A percentile compares a stretch with the other conserved stretches of the same genome.
These are phyloP conservation scores for Calcarius lapponicus DNA, from an alignment of 2,797 vertebrate genomes.

Conservation along the genomic window DNA sequence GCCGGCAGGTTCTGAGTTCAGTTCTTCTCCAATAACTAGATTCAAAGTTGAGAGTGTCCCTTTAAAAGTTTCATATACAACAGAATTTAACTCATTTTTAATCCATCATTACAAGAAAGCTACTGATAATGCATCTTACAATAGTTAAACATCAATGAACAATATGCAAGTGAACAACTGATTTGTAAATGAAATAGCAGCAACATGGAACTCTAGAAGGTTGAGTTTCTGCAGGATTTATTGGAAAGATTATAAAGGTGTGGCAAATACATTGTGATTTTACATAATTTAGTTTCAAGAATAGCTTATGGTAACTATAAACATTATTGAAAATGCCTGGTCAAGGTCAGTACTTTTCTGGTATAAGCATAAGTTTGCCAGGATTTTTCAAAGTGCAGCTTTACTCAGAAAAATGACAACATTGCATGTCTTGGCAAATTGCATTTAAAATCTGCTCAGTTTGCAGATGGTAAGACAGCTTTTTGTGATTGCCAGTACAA, in stretches of 20 bases:
- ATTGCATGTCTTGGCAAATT: conserved; percentile 8
- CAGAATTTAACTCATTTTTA: neutral
- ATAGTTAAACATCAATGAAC: neutral
- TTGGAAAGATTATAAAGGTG: conserved; percentile 72
- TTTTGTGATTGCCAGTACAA: conserved; percentile 4
- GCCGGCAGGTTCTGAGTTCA: neutral
- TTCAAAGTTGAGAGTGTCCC: conserved; percentile 20
- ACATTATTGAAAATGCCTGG: conserved; percentile 68
- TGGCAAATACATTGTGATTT: conserved; percentile 72
- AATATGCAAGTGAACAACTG: neutral
- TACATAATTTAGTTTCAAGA: conserved; percentile 65
- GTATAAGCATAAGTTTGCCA: conserved; percentile 53
- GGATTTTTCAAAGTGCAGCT: conserved; percentile 54
- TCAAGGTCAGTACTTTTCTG: conserved; percentile 47
- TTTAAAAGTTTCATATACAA: neutral
- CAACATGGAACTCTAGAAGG: conserved; percentile 55
- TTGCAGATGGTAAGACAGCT: neutral
- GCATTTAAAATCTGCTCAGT: neutral
- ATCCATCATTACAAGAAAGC: neutral
- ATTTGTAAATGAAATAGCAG: conserved; percentile 50
- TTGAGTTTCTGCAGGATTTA: conserved; percentile 74
- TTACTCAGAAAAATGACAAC: conserved; percentile 25
- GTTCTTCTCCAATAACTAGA: neutral
- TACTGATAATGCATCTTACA: neutral
- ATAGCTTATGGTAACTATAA: conserved; percentile 65